Base-by-base conservation (phyloP, 2,797 vertebrate genomes). In the Hozukius guyotensis region DNA sequence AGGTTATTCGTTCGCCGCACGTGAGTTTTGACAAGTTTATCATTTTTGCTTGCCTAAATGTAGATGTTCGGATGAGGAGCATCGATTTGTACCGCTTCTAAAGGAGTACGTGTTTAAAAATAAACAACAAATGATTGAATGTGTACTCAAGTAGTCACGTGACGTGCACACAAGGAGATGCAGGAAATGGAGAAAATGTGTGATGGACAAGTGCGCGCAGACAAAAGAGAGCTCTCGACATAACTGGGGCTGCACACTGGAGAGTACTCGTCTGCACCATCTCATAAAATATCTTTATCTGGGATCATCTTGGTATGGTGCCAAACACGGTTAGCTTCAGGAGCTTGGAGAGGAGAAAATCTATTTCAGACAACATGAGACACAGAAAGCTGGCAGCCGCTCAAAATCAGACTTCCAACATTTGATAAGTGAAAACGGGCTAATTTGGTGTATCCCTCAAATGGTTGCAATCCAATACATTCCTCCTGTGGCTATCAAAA, bases 211-310 rank as follows among this genome's bases (percentile, higher is more conserved):
- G 81, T 70, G 62, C 1, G 62, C 69, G 38, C 74, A 84, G 81
- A 94, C 88, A 90, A 90, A 91, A 82, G 80, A 87, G 79, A 87
- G 83, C 83, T 84, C 84, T 87, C 78, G 89, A 92, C 91, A 91
- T 91, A 93, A 91, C 93, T 93, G 76, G 91, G 90, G 88, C 92
- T 92, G 75, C 88, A 92, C 91, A 80, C 93, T 81, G 87, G 92
- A 94, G 93, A 94, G 82, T 61, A 64, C 76, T 88, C 84, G 88
- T 88, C 91, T 92, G 90, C 88, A 87, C 84, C 77, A 82, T 83
- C 88, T 91, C 82, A 84, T 88, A 82, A 93, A 94, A 94, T 88
- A 91, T 94, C 89, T 93, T 91, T 86, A 93, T 94, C 88, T 90
- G 88, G 83, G 85, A 94, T 92, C 89, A 85, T 86, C 86, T 91